Evolutionary conservation across 2,797 vertebrate genomes (phyloP).

Genomic region (Prionace glauca): DNA sequence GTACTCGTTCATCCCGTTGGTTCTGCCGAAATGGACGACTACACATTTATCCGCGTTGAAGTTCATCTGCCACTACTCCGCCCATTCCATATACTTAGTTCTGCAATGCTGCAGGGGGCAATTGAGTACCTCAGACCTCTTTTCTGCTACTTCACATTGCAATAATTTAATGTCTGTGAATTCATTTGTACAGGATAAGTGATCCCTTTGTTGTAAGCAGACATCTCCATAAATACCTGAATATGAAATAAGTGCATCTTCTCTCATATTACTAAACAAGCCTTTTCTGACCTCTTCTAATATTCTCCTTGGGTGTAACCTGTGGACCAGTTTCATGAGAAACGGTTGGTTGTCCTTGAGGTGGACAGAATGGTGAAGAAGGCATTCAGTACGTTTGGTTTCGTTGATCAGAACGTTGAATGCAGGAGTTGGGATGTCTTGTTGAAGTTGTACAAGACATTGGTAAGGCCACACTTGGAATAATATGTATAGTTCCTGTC

Average conservation of each 20-base stretch:
- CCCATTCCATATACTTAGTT: background rate
- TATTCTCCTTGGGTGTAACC: background rate
- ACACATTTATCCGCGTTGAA: no score
- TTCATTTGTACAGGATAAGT: background rate
- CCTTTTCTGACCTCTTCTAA: background rate
- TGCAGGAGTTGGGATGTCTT: no score
- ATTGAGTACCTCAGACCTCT: background rate
- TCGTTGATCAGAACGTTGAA: no score
- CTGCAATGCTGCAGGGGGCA: background rate
- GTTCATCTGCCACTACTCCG: no score
- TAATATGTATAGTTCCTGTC: no score
- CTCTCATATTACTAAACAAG: background rate
- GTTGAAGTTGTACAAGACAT: no score
- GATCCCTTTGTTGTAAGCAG: background rate
- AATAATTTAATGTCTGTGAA: background rate
- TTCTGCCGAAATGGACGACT: no score
- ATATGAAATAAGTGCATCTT: background rate
- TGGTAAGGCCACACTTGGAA: no score
- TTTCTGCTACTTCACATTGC: background rate
- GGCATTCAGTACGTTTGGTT: no score
- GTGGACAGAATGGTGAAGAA: no score
- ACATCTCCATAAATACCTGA: background rate
- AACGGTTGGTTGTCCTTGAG: background rate
- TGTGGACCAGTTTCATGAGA: background rate
- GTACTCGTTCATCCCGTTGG: no score